Evolutionary conservation across 1,140 invertebrate genomes (phyloP), one percentile per base, ranked within the genome.

Genomic region (Drosophila bifasciata): DNA sequence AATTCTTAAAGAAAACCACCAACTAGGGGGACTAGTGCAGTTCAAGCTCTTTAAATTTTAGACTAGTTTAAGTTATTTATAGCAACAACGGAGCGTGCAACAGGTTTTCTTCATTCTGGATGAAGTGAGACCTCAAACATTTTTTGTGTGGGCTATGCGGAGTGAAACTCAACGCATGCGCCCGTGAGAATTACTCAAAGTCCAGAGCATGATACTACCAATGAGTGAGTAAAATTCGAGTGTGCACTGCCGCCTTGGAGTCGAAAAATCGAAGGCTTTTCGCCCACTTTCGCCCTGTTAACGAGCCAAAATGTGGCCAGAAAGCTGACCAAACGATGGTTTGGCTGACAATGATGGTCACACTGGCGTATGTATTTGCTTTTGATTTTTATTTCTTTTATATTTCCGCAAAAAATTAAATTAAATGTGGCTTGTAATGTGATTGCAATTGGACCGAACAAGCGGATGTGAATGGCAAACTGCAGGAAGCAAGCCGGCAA

Each of bases 381-480:
- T 63, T 73, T 63, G 55, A 28, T 56, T 73, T 36, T 56, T 40
- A 77, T 66, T 71, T 74, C 70, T 75, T 75, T 80, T 79, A 81
- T 81, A 86, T 81, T 86, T 86, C 77, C 77, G 68, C 68, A 74
- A 52, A 64, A 81, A 86, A 88, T 85, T 77, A 86, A 86, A 86
- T 86, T 88, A 88, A 86, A 88, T 86, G 73, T 86, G 55, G 60
- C 81, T 75, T 86, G 77, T 86, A 86, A 86, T 88, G 67, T 86
- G 83, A 86, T 86, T 86, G 83, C 81, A 75, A 67, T 78, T 68
- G 81, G 64, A 50, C 60, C 39, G 23, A 58, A 75, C 58, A 44
- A 60, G 68, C 72, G 76, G 77, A 86, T 80, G 77, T 68, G 69
- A 71, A 67, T 80, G 76, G 53, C 77, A 78, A 81, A 68, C 81